phyloP scores from a whole-genome alignment of 2,113 vertebrate genomes.

The Ursus arctos region DNA sequence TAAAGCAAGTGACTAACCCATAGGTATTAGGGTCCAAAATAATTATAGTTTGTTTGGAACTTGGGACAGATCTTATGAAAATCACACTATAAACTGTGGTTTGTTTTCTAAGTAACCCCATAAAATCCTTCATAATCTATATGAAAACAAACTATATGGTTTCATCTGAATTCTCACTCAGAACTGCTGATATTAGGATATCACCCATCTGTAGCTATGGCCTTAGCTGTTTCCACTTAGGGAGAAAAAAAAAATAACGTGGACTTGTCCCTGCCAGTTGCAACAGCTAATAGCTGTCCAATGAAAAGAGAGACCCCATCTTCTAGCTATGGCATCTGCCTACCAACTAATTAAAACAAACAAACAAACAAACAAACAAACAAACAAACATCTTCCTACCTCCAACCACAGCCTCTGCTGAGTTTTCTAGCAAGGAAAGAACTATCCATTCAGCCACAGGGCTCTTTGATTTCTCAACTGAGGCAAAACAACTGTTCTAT shows the following conservation, averaged over 20 bases:
- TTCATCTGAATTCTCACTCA: constrained; percentile 1
- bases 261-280: background rate
- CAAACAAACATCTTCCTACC: background rate
- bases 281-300: background rate
- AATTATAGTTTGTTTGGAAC: background rate
- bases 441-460: background rate
- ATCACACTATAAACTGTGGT: background rate
- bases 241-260: background rate
- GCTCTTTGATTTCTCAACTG: background rate
- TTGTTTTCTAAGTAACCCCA: background rate
- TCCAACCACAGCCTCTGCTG: background rate
- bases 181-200: background rate
- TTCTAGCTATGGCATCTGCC: background rate
- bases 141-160: background rate
- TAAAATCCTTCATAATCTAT: background rate
- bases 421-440: background rate
- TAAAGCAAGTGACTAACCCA: background rate
- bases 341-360: background rate
- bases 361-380: background rate
- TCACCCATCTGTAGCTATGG: background rate
- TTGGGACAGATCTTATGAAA: background rate
- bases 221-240: constrained; percentile 8
- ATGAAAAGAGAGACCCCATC: background rate
- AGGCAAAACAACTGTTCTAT: background rate
- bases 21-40: background rate